These are phyloP conservation scores for Enteromius radiatus DNA, from an alignment of 2,797 vertebrate genomes.

Conservation along the genomic window DNA sequence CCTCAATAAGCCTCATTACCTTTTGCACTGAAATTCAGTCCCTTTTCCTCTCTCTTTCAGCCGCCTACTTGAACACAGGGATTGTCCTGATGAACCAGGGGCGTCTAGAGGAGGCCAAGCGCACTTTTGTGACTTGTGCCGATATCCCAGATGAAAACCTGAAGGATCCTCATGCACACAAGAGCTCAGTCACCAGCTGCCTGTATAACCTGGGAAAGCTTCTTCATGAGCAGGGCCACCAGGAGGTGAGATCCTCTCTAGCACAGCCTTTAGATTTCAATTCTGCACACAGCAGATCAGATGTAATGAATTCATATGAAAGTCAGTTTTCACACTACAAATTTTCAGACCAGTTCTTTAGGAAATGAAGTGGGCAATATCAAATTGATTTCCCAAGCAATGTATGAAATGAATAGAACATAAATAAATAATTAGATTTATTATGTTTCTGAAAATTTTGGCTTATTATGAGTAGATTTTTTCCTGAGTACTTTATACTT, in stretches of 20 bases:
- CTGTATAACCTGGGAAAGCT: conserved; percentile 98
- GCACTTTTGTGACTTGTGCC: conserved; percentile 93
- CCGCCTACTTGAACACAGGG: conserved; percentile 99
- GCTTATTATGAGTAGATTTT: not conserved
- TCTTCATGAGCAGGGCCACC: conserved; percentile 93
- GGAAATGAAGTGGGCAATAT: not conserved
- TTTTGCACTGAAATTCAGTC: conserved; percentile 59
- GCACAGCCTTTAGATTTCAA: conserved; percentile 51
- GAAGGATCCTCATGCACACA: conserved; percentile 98
- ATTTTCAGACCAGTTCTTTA: not conserved
- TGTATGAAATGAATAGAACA: not conserved
- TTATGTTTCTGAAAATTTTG: not conserved
- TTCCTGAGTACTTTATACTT: not conserved
- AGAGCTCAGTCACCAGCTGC: conserved; percentile 98
- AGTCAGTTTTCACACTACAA: not conserved
- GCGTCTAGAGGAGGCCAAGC: conserved; percentile 90
- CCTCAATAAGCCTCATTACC: conserved; percentile 71
- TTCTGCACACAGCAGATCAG: not conserved
- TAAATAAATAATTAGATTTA: too few species aligned
- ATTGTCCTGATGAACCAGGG: conserved; percentile 98
- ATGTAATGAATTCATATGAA: too few species aligned
- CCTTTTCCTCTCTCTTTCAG: conserved; percentile 68
- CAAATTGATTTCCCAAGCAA: not conserved
- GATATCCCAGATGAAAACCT: conserved; percentile 98
- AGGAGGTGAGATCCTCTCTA: conserved; percentile 82